These are phyloP conservation scores for Noctua fimbriata DNA, from an alignment of 2,888 invertebrate species.

Conservation along the genomic window DNA sequence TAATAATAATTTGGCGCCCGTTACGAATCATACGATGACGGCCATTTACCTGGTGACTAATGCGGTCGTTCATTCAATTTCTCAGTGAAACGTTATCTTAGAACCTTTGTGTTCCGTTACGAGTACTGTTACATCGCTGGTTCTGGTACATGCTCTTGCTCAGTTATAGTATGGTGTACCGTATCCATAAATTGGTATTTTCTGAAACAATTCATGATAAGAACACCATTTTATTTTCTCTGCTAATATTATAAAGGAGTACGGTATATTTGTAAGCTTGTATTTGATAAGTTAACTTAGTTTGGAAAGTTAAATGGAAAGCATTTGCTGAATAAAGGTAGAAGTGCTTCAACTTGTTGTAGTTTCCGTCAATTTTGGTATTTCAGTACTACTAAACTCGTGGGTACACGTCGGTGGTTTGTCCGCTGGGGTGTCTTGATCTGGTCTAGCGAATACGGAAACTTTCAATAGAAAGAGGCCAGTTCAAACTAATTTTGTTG, in stretches of 20 bases:
- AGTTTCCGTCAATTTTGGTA: neutral
- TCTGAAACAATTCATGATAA: neutral
- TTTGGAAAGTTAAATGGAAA: neutral
- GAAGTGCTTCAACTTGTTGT: neutral
- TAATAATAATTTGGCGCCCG: slow-evolving; percentile 34
- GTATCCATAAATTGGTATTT: neutral
- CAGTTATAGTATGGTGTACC: neutral
- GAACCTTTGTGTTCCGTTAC: slow-evolving; percentile 21
- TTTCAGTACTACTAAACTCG: neutral
- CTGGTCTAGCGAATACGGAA: neutral
- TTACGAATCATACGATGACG: slow-evolving; percentile 25
- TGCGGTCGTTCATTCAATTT: slow-evolving; percentile 37
- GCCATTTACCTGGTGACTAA: slow-evolving; percentile 19
- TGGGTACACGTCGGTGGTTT: neutral
- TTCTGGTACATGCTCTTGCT: neutral
- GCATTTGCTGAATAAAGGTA: neutral
- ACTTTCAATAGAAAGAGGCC: neutral
- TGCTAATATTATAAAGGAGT: too few species aligned
- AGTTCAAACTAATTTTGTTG: neutral
- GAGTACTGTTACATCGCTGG: slow-evolving; percentile 17
- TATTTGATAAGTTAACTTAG: neutral
- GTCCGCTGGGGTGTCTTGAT: neutral
- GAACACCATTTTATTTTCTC: neutral
- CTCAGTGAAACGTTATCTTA: slow-evolving; percentile 33
- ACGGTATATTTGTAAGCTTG: neutral